These are phyloP conservation scores for Archips crataeganus DNA, from an alignment of 2,888 invertebrate species.

Conservation along the genomic window DNA sequence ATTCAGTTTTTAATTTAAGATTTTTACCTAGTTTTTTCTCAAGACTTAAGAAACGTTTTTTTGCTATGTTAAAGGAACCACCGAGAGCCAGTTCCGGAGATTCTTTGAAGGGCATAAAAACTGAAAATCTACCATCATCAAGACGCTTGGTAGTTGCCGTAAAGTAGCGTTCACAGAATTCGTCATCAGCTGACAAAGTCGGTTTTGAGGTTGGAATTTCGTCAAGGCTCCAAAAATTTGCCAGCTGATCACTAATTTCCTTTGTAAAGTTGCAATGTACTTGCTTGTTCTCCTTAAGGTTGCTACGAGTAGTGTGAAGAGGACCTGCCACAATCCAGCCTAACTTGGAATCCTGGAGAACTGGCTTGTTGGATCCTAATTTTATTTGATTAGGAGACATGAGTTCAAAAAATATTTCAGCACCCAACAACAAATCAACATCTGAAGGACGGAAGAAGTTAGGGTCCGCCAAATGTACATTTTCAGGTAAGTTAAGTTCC, in stretches of 20 bases:
- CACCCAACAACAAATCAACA: constrained; percentile 44
- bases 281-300: neutral
- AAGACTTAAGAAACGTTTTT: constrained; percentile 11
- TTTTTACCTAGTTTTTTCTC: neutral
- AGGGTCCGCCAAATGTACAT: constrained; percentile 44
- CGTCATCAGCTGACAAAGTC: constrained; percentile 23
- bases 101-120: constrained; percentile 8
- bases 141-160: neutral
- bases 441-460: constrained; percentile 40
- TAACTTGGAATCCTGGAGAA: constrained; percentile 39
- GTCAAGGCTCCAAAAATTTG: constrained; percentile 32
- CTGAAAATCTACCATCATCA: constrained; percentile 9
- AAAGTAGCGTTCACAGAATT: constrained; percentile 29
- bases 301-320: neutral
- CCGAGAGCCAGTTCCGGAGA: constrained; percentile 8
- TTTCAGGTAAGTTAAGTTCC: constrained; percentile 28
- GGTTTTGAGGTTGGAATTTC: constrained; percentile 24
- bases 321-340: constrained; percentile 44
- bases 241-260: constrained; percentile 9
- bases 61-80: constrained; percentile 1
- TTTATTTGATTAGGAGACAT: constrained; percentile 30
- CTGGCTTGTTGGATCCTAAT: constrained; percentile 40
- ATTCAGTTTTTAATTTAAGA: neutral
- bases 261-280: constrained; percentile 30
- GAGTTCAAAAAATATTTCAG: constrained; percentile 44